Base-by-base conservation (phyloP, 2,113 vertebrate genomes). In the Otus sunia region DNA sequence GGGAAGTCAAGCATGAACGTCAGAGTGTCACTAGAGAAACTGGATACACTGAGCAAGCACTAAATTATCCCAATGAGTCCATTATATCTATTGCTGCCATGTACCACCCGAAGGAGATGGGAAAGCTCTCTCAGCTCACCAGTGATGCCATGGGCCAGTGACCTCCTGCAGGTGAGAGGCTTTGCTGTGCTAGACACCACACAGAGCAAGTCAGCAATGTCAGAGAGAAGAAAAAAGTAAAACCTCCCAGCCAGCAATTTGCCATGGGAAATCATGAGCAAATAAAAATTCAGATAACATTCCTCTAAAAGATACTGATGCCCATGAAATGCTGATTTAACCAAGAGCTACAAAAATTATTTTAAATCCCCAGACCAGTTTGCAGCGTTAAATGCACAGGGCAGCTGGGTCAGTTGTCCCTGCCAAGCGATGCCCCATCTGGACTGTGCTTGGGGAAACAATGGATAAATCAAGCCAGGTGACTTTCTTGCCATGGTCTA, bases 21-120 rank as follows among this genome's bases (percentile, higher is more conserved):
- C 90, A 90, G 73, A 81, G 91, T 80, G 88, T 93, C 72, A 63
- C 79, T 69, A 37, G 91, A 96, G 97, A 97, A 96, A 96, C 86
- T 49, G 85, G 95, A 92, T 91, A 96, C 74, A 49, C 60, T 2
- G 43, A 80, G 75, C 73, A 79, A 87, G 79, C 36, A 85, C 64
- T 96, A 91, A 86, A 94, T 95, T 91, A 97, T 94, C 96, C 95
- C 97, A 80, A 97, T 96, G 62, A 94, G 96, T 88, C 94, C 98
- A 98, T 98, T 98, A 98, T 91, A 88, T 55, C 97, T 98, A 98
- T 98, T 98, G 95, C 97, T 95, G 97, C 93, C 91, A 97, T 29
- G 36, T 7, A n/a, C 41, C 5, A 0, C 60, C n/a, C 2, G 2
- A 75, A 78, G 81, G 83, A 89, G 83, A 71, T 0, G 14, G 58